Percentiles rank a stretch among this genome's conserved stretches.
phyloP scores from a whole-genome alignment of 2,113 vertebrate species.

The Pangasianodon hypophthalmus region DNA sequence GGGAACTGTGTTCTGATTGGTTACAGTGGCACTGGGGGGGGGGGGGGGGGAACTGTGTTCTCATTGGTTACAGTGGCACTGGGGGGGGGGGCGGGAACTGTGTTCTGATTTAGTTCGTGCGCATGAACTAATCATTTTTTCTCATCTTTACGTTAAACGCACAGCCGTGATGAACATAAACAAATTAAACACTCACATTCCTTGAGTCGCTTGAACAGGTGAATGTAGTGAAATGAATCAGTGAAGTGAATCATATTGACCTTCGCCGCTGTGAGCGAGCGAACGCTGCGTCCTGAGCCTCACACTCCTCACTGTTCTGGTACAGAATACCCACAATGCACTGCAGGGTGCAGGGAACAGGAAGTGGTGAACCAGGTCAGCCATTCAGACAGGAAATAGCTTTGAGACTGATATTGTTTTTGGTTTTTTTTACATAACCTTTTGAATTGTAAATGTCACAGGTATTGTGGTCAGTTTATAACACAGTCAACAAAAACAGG shows the following conservation, averaged over 20 bases:
- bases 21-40: no score
- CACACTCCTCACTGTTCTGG: no score
- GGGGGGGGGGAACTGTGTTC: background rate
- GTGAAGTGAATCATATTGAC: background rate
- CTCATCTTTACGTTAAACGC: background rate
- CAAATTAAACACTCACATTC: background rate
- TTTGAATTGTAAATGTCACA: background rate
- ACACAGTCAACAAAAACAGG: slow-evolving; percentile 18
- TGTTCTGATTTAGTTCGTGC: background rate
- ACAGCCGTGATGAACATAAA: background rate
- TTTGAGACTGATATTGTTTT: background rate
- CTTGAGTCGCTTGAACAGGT: background rate
- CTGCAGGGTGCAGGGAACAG: background rate
- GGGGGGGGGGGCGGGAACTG: background rate
- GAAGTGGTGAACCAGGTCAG: slow-evolving; percentile 9
- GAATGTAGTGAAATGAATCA: background rate
- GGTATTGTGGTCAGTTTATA: background rate
- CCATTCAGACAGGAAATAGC: background rate
- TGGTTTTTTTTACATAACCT: background rate
- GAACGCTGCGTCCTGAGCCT: no score
- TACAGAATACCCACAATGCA: background rate
- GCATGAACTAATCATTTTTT: background rate
- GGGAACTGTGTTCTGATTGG: background rate
- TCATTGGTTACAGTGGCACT: background rate
- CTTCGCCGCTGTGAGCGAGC: background rate